phyloP scores from a whole-genome alignment of 2,888 invertebrate genomes.

The Lottia scabra region DNA sequence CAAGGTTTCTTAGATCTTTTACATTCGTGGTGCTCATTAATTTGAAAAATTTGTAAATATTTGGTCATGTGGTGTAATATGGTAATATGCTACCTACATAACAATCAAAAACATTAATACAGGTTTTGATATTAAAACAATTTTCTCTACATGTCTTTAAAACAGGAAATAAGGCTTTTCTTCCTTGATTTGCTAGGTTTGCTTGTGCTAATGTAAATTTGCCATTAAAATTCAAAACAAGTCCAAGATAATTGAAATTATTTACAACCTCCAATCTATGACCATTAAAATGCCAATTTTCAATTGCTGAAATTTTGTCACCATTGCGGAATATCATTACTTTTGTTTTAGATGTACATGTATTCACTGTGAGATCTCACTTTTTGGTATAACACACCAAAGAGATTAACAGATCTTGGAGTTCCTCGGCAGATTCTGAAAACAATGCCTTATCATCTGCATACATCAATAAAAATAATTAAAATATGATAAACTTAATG shows the following conservation, averaged over 20 bases:
- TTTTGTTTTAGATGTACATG: neutral
- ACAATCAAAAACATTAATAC: constrained; percentile 2
- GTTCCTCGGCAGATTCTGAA: neutral
- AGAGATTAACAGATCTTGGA: neutral
- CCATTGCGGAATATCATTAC: neutral
- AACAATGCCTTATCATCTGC: neutral
- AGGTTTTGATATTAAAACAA: constrained; percentile 12
- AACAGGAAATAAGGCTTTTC: neutral
- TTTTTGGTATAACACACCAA: neutral
- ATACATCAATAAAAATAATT: constrained; percentile 1
- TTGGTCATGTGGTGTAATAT: neutral
- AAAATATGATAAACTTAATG: neutral
- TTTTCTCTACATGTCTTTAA: neutral
- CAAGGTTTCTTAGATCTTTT: neutral
- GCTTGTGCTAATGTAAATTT: neutral
- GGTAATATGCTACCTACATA: constrained; percentile 4
- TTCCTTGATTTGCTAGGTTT: neutral
- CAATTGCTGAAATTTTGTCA: neutral
- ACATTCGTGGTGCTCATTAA: neutral
- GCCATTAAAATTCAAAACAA: neutral
- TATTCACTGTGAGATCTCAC: neutral
- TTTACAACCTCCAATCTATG: neutral
- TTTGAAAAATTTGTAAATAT: neutral
- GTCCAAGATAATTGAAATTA: neutral
- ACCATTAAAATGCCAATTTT: neutral